phyloP scores from a whole-genome alignment of 53 echinoderm and acorn worm genomes.

The Zoroaster sp. region DNA sequence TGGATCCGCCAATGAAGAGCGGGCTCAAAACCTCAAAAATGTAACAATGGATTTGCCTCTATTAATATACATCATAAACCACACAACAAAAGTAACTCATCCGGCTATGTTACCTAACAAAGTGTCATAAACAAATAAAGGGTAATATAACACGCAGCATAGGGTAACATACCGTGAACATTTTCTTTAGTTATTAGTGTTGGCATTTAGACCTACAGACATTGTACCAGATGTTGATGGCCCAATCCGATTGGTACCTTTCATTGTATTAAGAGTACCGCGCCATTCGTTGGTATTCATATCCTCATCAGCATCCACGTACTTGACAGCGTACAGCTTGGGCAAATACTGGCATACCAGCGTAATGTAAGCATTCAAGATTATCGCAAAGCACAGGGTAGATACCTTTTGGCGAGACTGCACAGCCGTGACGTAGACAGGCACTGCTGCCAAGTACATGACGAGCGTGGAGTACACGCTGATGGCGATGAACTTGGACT shows the following conservation, averaged over 20 bases:
- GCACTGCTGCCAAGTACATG: constrained; percentile 64
- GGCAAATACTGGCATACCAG: constrained; percentile 37
- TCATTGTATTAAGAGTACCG: not conserved
- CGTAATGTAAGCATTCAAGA: constrained; percentile 33
- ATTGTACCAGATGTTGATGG: not conserved
- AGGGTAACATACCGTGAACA: too few relatives aligned
- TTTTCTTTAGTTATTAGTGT: too few relatives aligned
- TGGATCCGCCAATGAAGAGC: too few relatives aligned
- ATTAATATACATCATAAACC: too few relatives aligned
- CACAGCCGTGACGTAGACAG: constrained; percentile 73
- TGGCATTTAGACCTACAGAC: not conserved
- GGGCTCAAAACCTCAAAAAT: too few relatives aligned
- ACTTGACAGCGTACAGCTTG: constrained; percentile 18
- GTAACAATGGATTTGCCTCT: too few relatives aligned
- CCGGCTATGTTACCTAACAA: too few relatives aligned
- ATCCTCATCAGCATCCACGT: not conserved
- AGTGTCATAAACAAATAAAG: too few relatives aligned
- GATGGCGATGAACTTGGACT: constrained; percentile 83
- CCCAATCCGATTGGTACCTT: not conserved
- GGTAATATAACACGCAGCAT: too few relatives aligned
- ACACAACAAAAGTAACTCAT: too few relatives aligned
- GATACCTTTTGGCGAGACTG: constrained; percentile 64
- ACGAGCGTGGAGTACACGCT: constrained; percentile 91
- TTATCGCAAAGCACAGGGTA: constrained; percentile 19
- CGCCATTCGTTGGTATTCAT: not conserved